Evolutionary conservation across 1,140 invertebrate genomes (phyloP), one percentile per base, ranked within the genome.

Genomic region (Drosophila nigrodunni): DNA sequence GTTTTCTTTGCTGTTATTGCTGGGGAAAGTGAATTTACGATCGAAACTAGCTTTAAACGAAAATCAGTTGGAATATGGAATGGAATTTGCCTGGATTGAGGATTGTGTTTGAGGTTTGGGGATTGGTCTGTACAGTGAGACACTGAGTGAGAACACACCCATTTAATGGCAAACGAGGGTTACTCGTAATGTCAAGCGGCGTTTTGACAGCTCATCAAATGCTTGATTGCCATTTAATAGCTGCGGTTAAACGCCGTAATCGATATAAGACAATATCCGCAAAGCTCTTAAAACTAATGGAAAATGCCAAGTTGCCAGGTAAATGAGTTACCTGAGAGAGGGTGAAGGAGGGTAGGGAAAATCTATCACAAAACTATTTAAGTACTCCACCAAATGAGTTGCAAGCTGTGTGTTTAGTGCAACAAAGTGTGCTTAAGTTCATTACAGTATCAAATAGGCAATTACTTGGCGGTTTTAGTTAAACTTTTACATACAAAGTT

Each of bases 1-100:
- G 13, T 41, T 13, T 39, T 54, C 34, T 39, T 43, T 43, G 39
- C 10, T 18, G 37, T 49, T 55, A 6, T 47, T 59, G 70, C 64
- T 74, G 61, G 76, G 72, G 79, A 87, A 86, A 86, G 83, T 86
- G 83, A 86, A 82, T 88, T 86, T 86, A 86, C 81, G 82, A 78
- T 74, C 79, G 71, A 82, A 87, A 54, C 57, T 43, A 54, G 59
- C 68, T 64, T 71, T 71, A 25, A 64, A 55, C 21, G 47, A 13
- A 18, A 52, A 52, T 43, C 41, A 13, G 3, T 13, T 43, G 11
- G 11, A 43, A 25, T 52, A 39, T 57, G 34, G 52, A 55, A 59
- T 68, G 66, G 49, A 54, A 71, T 71, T 30, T 71, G 67, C 35
- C 39, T 37, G 44, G 57, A 34, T 61, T 61, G 66, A 37, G 44